Base-by-base conservation (phyloP, 2,113 vertebrate genomes). In the Tinamus guttatus region DNA sequence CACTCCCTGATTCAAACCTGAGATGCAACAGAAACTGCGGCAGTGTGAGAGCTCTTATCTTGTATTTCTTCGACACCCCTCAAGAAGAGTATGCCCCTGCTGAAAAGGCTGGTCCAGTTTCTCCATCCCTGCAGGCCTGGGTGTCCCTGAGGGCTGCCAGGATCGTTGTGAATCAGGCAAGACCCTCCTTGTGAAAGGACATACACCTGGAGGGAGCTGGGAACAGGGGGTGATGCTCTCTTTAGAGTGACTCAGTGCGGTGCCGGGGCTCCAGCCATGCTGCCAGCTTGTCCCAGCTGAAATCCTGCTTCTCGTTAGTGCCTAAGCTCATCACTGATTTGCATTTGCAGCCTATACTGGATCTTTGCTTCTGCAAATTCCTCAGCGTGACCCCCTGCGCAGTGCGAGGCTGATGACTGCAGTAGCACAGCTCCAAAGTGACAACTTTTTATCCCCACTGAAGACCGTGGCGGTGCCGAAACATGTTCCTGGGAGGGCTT, bases 1-100 rank as follows among this genome's bases (percentile, higher is more conserved):
- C 49, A 13, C 6, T 1, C 49, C 32, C 4, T 0, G 0, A 17
- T n/a, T 86, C 45, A 79, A 73, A 36, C 49, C 49, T 54, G 24
- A 21, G 25, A 25, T 54, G 36, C 8, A 30, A 27, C 27, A 14
- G 28, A 54, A 49, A 28, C 34, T 40, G 17, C 17, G 13, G 12
- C 49, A 30, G 18, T 36, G 45, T 52, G 49, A 73, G 49, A 73
- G 49, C 40, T 36, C 52, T 49, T 27, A 32, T 25, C 18, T 38
- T 30, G 30, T 32, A 9, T 19, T 54, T 49, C 49, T 51, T 36
- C 21, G 30, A 58, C 30, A 30, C 16, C 17, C 16, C 28, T 58
- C 30, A 18, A 58, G 30, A 58, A 30, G 28, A 30, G 28, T 11
- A 58, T 32, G 54, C 30, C 17, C 9, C 30, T 58, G 28, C 54